Evolutionary conservation across 2,888 invertebrate genomes (phyloP).

Genomic region (Netelia inedita): DNA sequence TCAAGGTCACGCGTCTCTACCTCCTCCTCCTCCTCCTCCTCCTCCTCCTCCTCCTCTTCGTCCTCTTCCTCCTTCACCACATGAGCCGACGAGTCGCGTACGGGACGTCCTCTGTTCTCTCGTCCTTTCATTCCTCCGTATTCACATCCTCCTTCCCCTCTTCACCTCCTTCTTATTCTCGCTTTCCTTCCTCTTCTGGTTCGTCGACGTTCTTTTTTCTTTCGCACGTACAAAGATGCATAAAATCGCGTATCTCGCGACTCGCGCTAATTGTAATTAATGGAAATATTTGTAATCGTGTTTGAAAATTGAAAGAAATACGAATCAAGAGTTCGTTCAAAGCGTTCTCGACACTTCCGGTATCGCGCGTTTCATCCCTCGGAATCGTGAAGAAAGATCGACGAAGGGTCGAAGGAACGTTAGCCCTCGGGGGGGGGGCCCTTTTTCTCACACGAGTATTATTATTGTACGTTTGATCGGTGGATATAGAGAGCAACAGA

Average conservation of each 20-base stretch:
- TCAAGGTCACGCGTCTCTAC: slow-evolving; percentile 78
- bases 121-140: slow-evolving; percentile 13
- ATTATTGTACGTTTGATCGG: slow-evolving; percentile 45
- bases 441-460: slow-evolving; percentile 52
- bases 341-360: slow-evolving; percentile 28
- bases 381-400: slow-evolving; percentile 34
- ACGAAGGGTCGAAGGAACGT: slow-evolving; percentile 48
- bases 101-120: slow-evolving; percentile 38
- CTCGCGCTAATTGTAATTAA: too few species aligned
- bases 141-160: neutral
- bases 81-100: slow-evolving; percentile 49
- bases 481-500: slow-evolving; percentile 3
- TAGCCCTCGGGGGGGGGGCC: slow-evolving; percentile 32
- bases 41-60: slow-evolving; percentile 1
- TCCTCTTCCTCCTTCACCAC: neutral
- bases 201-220: neutral
- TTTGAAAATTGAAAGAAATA: too few species aligned
- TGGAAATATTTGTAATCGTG: too few species aligned
- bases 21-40: slow-evolving; percentile 28
- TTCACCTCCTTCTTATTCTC: slow-evolving; percentile 27
- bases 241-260: neutral
- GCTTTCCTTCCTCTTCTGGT: neutral
- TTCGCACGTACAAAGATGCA: neutral
- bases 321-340: too few species aligned
- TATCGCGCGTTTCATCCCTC: slow-evolving; percentile 11